Base-by-base conservation (phyloP, 2,797 vertebrate species). In the Antennarius maculatus region DNA sequence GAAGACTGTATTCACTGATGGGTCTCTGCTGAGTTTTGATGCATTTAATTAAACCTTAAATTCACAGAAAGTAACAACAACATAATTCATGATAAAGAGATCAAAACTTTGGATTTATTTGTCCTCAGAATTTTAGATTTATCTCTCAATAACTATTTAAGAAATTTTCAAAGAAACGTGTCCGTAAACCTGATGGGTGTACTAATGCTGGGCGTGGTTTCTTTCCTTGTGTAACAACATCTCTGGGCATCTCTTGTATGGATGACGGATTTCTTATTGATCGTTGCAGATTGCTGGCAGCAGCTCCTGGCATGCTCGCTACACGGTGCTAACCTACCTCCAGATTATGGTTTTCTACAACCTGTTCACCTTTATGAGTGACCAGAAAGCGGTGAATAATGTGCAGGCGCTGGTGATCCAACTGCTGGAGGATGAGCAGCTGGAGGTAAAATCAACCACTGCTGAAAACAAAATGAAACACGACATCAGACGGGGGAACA, bases 291-390 rank as follows among this genome's bases (percentile, higher is more conserved):
- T 96, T 62, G 95, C 97, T 74, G 94, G 91, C 88, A 98, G 95
- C 90, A 95, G 94, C 93, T 99, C 97, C 68, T 99, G 97, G 97
- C 97, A 99, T 29, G 96, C 96, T 37, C 94, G 96, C 66, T 99
- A 98, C 84, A 97, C 97, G 5, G 92, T 98, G 67, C 90, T 99
- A 86, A 97, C 96, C 87, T 99, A 98, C 94, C 95, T 98, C 90
- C 97, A 99, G 92, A 95, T 96, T 66, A 97, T 97, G 97, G 97
- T 98, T 50, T 99, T 99, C 87, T 98, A 99, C 93, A 99, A 99
- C 92, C 94, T 99, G 73, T 99, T 99, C 93, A 95, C 96, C 89
- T 96, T 98, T 91, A 94, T 98, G 86, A 96, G 92, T 80, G 94
- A 94, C 77, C 90, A 92, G 62, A 92, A 93, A 76, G 93, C 95